Conservation (phyloP, 2,888 invertebrate species). For the Amphipoea lucens region DNA sequence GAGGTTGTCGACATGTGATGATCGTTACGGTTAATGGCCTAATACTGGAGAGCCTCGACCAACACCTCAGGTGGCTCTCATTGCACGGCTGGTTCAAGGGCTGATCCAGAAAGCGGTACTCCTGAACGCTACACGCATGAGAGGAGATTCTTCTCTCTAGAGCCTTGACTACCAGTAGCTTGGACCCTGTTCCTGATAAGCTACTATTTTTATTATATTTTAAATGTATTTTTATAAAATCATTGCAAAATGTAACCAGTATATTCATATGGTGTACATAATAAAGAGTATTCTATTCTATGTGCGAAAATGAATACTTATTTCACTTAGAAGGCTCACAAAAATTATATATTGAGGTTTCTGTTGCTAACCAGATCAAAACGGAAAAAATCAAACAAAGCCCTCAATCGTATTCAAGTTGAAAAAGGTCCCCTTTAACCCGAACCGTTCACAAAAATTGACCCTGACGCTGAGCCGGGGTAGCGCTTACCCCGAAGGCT, state of each 20-base stretch:
- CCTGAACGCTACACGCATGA: no score
- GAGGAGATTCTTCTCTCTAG: neutral
- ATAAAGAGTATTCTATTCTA: no score
- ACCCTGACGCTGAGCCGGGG: constrained; percentile 43
- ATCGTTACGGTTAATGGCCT: neutral
- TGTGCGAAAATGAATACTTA: no score
- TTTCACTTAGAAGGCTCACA: neutral
- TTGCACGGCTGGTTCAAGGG: neutral
- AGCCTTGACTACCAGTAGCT: neutral
- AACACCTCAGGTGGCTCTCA: neutral
- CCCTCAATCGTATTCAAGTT: constrained; percentile 37
- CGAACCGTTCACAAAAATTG: constrained; percentile 47
- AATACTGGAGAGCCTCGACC: neutral
- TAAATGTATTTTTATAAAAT: no score
- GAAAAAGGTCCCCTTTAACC: constrained; percentile 44
- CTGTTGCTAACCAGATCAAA: constrained; percentile 28
- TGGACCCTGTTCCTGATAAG: neutral
- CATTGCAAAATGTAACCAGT: no score
- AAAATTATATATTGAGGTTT: constrained; percentile 1
- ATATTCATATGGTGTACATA: no score
- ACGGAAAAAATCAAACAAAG: constrained; percentile 26
- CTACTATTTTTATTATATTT: no score
- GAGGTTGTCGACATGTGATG: neutral
- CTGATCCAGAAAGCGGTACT: no score
- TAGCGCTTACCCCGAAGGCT: constrained; percentile 33